These are phyloP conservation scores for Muscicapa adusta DNA, from an alignment of 2,113 vertebrate species.

Conservation along the genomic window DNA sequence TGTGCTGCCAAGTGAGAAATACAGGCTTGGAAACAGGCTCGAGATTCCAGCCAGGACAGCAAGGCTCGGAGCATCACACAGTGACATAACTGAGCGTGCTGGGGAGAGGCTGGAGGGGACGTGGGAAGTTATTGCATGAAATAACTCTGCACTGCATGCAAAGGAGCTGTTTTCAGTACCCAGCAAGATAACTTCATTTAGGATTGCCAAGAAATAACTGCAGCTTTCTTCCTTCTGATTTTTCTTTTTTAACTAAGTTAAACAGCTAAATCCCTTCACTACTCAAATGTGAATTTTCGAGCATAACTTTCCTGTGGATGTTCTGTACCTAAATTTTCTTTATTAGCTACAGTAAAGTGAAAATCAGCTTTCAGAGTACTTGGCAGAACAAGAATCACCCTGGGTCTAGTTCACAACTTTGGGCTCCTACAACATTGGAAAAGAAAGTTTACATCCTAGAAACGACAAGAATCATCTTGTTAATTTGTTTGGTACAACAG, in stretches of 20 bases:
- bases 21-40: constrained; percentile 54
- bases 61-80: constrained; percentile 43
- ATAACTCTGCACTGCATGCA: background rate
- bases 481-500: constrained; percentile 36
- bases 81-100: constrained; percentile 32
- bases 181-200: background rate
- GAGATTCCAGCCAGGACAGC: constrained; percentile 65
- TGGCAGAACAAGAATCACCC: background rate
- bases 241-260: background rate
- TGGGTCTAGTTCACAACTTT: background rate
- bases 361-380: background rate
- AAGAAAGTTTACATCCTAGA: background rate
- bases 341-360: background rate
- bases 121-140: background rate
- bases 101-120: constrained; percentile 49
- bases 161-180: constrained; percentile 37
- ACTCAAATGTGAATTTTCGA: background rate
- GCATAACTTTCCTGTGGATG: background rate
- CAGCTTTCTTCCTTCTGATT: background rate
- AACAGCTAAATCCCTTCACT: background rate
- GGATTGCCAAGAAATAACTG: background rate
- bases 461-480: constrained; percentile 37
- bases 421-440: background rate
- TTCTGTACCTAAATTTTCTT: background rate
- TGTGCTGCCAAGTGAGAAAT: constrained; percentile 68